Evolutionary conservation across 2,797 vertebrate species (phyloP).

Genomic region (Manis crassicaudata): DNA sequence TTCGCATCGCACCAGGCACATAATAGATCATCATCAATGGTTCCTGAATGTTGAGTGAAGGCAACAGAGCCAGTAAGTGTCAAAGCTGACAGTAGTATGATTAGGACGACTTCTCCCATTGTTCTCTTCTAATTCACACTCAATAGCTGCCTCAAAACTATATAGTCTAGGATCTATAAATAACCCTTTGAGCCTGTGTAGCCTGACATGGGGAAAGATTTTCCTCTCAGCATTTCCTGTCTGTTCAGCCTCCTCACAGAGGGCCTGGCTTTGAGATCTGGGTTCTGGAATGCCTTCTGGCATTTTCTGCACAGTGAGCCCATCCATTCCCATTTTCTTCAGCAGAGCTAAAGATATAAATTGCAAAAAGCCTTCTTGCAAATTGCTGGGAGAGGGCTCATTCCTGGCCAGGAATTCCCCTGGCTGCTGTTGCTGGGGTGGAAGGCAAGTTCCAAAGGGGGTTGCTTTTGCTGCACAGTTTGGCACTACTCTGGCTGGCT

Average conservation of each 20-base stretch:
- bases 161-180: background rate
- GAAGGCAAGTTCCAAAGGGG: background rate
- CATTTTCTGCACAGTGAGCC: constrained; percentile 81
- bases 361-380: constrained; percentile 57
- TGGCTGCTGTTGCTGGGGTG: background rate
- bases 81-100: background rate
- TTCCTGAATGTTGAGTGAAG: background rate
- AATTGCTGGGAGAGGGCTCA: constrained; percentile 5
- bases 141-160: background rate
- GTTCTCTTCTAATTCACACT: background rate
- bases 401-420: background rate
- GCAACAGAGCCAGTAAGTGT: background rate
- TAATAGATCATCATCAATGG: background rate
- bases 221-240: background rate
- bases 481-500: background rate
- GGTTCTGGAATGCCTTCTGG: constrained; percentile 69
- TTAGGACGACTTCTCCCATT: background rate
- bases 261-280: constrained; percentile 71
- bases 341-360: constrained; percentile 10
- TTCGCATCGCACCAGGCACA: background rate
- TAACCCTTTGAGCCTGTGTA: background rate
- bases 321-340: constrained; percentile 73
- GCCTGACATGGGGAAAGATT: background rate
- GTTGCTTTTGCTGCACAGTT: background rate
- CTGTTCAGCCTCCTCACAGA: constrained; percentile 52